phyloP scores from a whole-genome alignment of 2,797 vertebrate genomes.

The Pangasius macronema region DNA sequence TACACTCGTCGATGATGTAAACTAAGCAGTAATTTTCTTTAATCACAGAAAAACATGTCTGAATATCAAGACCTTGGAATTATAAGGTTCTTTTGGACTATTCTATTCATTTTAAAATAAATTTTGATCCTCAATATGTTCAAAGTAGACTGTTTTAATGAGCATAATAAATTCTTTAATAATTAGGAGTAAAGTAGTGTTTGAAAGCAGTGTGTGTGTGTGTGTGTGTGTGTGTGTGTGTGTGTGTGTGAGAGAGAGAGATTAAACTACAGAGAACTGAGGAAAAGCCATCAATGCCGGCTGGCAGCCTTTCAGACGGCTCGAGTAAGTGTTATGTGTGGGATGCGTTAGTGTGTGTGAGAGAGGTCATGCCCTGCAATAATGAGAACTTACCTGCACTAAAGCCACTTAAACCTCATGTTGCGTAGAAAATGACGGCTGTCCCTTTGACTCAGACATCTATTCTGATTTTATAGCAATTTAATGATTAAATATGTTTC shows the following conservation, averaged over 20 bases:
- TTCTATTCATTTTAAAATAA: too few relatives aligned
- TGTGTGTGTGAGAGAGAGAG: too few relatives aligned
- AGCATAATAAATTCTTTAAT: too few relatives aligned
- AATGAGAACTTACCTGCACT: background rate
- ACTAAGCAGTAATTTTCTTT: background rate
- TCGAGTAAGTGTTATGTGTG: background rate
- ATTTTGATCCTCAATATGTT: too few relatives aligned
- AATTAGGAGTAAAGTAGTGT: too few relatives aligned
- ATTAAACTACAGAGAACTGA: background rate
- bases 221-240: too few relatives aligned
- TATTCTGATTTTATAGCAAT: background rate
- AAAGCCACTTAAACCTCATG: constrained; percentile 10
- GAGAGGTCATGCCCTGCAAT: background rate
- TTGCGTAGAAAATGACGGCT: background rate
- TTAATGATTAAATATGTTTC: background rate
- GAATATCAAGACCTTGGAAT: too few relatives aligned
- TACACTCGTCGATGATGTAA: background rate
- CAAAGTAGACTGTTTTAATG: too few relatives aligned
- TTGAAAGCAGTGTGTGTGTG: too few relatives aligned
- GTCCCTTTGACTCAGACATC: background rate
- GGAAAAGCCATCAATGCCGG: background rate
- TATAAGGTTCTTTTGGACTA: too few relatives aligned
- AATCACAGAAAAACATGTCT: background rate
- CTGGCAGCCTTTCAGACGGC: background rate
- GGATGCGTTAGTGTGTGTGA: background rate